These are phyloP conservation scores for Drosophila orosa DNA, from an alignment of 1,140 invertebrate genomes.

Conservation along the genomic window DNA sequence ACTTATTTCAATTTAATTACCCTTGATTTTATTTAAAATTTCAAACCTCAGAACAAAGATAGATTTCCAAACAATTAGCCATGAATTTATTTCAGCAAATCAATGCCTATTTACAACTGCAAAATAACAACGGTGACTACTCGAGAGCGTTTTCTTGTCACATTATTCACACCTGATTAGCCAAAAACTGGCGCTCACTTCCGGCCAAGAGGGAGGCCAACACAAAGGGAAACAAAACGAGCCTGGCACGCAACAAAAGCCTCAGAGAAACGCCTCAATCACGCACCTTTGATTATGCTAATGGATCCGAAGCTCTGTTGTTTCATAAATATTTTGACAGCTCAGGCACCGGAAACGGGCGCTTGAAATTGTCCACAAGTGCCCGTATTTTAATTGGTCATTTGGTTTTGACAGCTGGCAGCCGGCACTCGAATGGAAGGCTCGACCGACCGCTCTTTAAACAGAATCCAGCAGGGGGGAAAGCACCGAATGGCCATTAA, in stretches of 20 bases:
- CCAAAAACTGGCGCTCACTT: conserved; percentile 30
- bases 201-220: conserved; percentile 1
- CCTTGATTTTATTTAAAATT: neutral
- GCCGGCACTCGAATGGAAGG: too few species aligned
- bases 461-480: neutral
- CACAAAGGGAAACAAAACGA: conserved; percentile 63
- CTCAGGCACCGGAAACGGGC: conserved; percentile 41
- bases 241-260: conserved; percentile 57
- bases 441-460: conserved; percentile 16
- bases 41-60: neutral
- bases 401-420: conserved; percentile 45
- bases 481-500: neutral
- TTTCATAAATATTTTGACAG: conserved; percentile 61
- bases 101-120: conserved; percentile 28
- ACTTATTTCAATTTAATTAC: neutral
- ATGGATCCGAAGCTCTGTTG: conserved; percentile 55
- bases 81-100: neutral
- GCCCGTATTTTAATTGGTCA: conserved; percentile 47
- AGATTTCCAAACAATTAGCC: neutral
- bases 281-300: conserved; percentile 80
- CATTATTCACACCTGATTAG: conserved; percentile 76
- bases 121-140: neutral
- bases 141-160: conserved; percentile 46
- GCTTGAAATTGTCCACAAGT: conserved; percentile 41
- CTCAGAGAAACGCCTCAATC: conserved; percentile 49